These are phyloP conservation scores for Archegozetes longisetosus DNA, from an alignment of 1,140 invertebrate species.

Conservation along the genomic window DNA sequence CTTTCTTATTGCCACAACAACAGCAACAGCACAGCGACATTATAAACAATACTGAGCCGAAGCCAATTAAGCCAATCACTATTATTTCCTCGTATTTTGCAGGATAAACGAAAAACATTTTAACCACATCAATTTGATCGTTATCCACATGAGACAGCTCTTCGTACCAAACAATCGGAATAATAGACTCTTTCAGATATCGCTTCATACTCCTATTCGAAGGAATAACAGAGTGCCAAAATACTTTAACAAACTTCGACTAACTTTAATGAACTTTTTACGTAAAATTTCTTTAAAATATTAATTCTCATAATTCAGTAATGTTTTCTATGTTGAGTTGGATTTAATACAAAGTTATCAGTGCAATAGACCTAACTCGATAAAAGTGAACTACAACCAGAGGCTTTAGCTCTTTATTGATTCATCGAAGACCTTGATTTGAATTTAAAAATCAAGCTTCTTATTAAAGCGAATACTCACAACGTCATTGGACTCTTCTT, in stretches of 20 bases:
- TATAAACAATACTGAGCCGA: background rate
- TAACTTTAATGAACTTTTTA: too few species aligned
- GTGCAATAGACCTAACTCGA: too few species aligned
- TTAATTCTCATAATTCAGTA: too few species aligned
- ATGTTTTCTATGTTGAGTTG: too few species aligned
- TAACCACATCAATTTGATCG: background rate
- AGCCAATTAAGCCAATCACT: conserved; percentile 1
- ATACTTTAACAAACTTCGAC: background rate
- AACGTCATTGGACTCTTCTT: background rate
- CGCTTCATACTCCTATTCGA: background rate
- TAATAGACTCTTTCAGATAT: background rate
- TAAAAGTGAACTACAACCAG: too few species aligned
- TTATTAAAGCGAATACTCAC: background rate
- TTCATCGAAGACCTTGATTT: background rate
- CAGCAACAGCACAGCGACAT: background rate
- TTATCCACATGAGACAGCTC: background rate
- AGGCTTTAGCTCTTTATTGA: too few species aligned
- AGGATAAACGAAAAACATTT: conserved; percentile 10
- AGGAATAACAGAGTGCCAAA: background rate
- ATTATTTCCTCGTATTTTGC: conserved; percentile 2
- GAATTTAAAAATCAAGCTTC: background rate
- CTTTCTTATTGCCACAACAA: conserved; percentile 8
- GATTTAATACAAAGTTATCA: too few species aligned
- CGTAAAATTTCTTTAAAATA: too few species aligned
- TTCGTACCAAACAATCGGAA: conserved; percentile 10